Evolutionary conservation across 1,140 invertebrate species (phyloP).

Genomic region (Potamilus streckersoni): DNA sequence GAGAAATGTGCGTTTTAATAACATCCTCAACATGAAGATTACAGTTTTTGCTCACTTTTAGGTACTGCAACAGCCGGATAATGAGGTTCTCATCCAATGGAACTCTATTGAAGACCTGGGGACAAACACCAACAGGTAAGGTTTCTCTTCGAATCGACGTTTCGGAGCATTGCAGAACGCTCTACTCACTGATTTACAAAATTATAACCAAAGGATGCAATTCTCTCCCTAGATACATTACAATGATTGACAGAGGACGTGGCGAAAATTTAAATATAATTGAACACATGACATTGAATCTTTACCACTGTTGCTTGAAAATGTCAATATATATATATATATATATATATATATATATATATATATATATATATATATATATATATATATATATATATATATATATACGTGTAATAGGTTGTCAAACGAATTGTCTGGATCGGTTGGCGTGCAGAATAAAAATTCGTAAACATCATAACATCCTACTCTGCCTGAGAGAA

Average conservation of each 20-base stretch:
- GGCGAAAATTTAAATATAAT: not conserved
- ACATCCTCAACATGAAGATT: too few species aligned
- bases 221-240: not conserved
- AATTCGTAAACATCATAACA: too few species aligned
- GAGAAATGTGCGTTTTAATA: too few species aligned
- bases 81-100: constrained; percentile 86
- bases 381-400: too few species aligned
- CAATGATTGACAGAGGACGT: not conserved
- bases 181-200: not conserved
- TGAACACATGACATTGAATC: not conserved
- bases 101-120: constrained; percentile 82
- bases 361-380: too few species aligned
- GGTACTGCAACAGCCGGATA: constrained; percentile 88
- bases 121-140: constrained; percentile 57
- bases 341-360: too few species aligned
- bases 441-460: too few species aligned
- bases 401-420: too few species aligned
- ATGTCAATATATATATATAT: too few species aligned
- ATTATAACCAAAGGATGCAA: not conserved
- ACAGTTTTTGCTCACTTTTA: constrained; percentile 17
- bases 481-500: too few species aligned
- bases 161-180: not conserved
- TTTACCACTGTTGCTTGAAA: too few species aligned
- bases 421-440: too few species aligned
- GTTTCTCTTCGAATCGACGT: not conserved